These are phyloP conservation scores for Solen grandis DNA, from an alignment of 1,140 invertebrate species.

Conservation along the genomic window DNA sequence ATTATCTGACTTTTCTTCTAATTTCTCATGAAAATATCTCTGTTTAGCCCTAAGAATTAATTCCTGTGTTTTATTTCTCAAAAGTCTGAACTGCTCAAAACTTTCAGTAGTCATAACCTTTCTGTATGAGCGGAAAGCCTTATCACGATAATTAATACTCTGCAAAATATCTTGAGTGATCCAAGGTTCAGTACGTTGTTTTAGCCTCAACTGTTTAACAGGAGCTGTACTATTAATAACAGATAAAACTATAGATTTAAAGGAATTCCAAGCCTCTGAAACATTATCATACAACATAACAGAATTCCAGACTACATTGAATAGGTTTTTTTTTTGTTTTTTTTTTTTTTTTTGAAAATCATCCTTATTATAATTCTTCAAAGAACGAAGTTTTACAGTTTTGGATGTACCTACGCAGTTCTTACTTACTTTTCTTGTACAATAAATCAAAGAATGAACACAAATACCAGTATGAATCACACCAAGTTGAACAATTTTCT, in stretches of 20 bases:
- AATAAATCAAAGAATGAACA: constrained; percentile 3
- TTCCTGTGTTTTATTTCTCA: constrained; percentile 12
- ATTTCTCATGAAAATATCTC: neutral
- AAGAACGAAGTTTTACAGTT: neutral
- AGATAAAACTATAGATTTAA: neutral
- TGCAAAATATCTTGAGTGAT: neutral
- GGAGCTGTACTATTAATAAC: neutral
- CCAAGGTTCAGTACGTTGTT: neutral
- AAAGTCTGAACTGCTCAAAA: neutral
- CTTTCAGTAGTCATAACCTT: neutral
- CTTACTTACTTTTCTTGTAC: constrained; percentile 25
- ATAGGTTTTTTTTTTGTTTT: too few species aligned
- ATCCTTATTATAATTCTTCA: neutral
- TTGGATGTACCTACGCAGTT: neutral
- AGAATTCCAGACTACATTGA: neutral
- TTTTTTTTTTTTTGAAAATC: neutral
- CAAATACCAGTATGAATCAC: constrained; percentile 9
- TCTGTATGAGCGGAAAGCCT: neutral
- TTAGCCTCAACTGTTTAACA: neutral
- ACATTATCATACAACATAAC: neutral
- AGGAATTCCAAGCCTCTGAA: neutral
- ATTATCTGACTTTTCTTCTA: constrained; percentile 29
- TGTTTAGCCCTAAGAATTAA: constrained; percentile 20
- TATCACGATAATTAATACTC: neutral
- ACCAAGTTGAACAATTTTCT: constrained; percentile 12